A percentile compares a stretch with the other conserved stretches of the same genome.
phyloP scores from a whole-genome alignment of 2,797 vertebrate species.

The Chelon auratus region DNA sequence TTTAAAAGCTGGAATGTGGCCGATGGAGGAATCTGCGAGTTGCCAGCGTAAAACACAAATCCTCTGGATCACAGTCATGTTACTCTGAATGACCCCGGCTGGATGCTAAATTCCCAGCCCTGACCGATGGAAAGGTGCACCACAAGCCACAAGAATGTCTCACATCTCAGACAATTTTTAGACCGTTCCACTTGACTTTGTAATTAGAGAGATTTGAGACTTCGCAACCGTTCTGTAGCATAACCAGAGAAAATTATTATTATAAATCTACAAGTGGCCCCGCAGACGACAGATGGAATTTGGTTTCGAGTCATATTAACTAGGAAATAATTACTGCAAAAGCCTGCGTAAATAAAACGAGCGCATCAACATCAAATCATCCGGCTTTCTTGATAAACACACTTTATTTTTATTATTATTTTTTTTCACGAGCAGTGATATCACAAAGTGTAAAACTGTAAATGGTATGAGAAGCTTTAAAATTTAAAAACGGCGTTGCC shows the following conservation, averaged over 20 bases:
- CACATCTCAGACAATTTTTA: constrained; percentile 71
- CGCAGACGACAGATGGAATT: constrained; percentile 5
- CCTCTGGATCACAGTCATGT: constrained; percentile 49
- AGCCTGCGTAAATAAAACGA: constrained; percentile 9
- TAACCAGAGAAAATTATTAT: constrained; percentile 49
- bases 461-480: constrained; percentile 78
- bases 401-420: background rate
- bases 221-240: constrained; percentile 51
- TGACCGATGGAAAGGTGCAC: constrained; percentile 59
- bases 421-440: constrained; percentile 43
- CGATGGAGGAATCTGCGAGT: constrained; percentile 48
- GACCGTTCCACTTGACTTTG: constrained; percentile 66
- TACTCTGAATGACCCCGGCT: constrained; percentile 60
- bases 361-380: constrained; percentile 52
- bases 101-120: constrained; percentile 55
- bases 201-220: constrained; percentile 76
- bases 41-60: constrained; percentile 51
- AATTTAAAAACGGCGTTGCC: constrained; percentile 74
- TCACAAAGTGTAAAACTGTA: constrained; percentile 76
- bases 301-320: constrained; percentile 18
- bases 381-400: constrained; percentile 51
- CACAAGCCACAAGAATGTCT: constrained; percentile 68
- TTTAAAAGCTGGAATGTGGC: constrained; percentile 49
- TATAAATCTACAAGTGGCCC: constrained; percentile 51
- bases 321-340: constrained; percentile 2